Percentiles rank a stretch among this genome's conserved stretches.
phyloP scores from a whole-genome alignment of 2,113 vertebrate genomes.

The human (Homo sapiens) region GRCh38 chr17:21430501-21431000 shows the following conservation, averaged over 20 bases:
- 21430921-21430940: neutral
- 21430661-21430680: neutral
- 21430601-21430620: neutral
- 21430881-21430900: neutral
- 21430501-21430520: neutral
- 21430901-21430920: neutral
- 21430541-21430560: neutral
- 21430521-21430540: neutral
- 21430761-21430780: neutral
- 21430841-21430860: neutral
- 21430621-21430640: neutral
- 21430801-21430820: neutral
- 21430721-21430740: neutral
- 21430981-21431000: neutral
- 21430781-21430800: neutral
- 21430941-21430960: neutral
- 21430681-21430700: neutral
- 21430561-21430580: neutral
- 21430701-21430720: neutral
- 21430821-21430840: neutral
- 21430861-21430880: neutral
- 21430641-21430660: neutral
- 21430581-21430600: neutral
- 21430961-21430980: neutral
- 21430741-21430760: neutral